Percentiles rank a stretch among this genome's conserved stretches.
Evolutionary conservation across 2,888 invertebrate species (phyloP).

Genomic region (Onthophagus sagittarius): DNA sequence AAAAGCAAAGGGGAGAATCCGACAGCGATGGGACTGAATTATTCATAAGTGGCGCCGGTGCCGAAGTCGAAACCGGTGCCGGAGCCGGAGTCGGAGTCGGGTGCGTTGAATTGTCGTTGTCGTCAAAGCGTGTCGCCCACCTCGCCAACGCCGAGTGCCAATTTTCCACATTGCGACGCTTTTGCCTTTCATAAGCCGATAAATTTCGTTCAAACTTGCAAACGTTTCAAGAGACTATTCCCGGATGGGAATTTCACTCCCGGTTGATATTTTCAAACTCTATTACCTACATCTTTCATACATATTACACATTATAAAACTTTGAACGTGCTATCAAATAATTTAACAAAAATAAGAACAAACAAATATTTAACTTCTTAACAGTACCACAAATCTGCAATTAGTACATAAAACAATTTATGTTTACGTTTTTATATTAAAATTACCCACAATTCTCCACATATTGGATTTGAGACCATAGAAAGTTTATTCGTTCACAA

Average conservation of each 20-base stretch:
- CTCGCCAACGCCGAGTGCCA: constrained; percentile 16
- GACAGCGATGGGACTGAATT: constrained; percentile 22
- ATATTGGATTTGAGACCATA: too few species aligned
- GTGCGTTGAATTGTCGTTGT: not conserved
- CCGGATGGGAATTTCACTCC: not conserved
- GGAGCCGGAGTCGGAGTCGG: constrained; percentile 6
- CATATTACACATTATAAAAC: not conserved
- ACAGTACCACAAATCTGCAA: too few species aligned
- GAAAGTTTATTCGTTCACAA: too few species aligned
- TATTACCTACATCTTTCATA: not conserved
- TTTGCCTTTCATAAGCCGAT: not conserved
- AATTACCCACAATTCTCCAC: too few species aligned
- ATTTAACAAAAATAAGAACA: too few species aligned
- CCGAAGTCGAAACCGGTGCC: constrained; percentile 13
- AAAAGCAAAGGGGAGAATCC: constrained; percentile 25
- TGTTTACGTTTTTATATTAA: too few species aligned
- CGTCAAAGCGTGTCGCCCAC: constrained; percentile 15
- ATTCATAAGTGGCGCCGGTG: constrained; percentile 22
- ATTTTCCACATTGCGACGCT: constrained; percentile 14
- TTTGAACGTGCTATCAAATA: not conserved
- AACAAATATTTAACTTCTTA: too few species aligned
- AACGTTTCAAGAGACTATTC: not conserved
- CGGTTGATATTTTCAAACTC: not conserved
- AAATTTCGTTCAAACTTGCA: not conserved
- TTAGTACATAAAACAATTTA: too few species aligned